These are phyloP conservation scores for Bimastos eiseni DNA, from an alignment of 2,888 invertebrate species.

Conservation along the genomic window DNA sequence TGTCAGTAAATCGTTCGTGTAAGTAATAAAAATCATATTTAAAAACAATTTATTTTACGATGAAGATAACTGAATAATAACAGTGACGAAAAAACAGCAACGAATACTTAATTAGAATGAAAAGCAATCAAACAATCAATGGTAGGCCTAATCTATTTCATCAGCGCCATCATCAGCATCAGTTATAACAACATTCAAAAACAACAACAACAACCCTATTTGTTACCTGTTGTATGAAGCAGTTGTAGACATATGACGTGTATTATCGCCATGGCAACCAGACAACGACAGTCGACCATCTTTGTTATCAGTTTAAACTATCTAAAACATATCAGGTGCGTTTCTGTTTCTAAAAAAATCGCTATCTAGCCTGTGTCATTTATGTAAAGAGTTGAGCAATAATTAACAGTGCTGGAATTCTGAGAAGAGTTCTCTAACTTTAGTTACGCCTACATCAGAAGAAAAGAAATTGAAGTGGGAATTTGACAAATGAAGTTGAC, in stretches of 20 bases:
- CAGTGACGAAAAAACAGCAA: background rate
- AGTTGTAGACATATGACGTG: background rate
- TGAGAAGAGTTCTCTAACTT: too few species aligned
- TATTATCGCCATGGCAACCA: background rate
- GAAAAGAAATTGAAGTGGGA: too few species aligned
- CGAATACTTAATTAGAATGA: background rate
- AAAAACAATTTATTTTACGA: background rate
- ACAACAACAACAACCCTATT: background rate
- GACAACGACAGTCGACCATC: background rate
- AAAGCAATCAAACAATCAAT: too few species aligned
- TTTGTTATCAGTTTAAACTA: background rate
- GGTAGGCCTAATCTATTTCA: too few species aligned
- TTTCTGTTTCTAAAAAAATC: too few species aligned
- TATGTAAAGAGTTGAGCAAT: too few species aligned
- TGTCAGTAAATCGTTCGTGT: background rate
- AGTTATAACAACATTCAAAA: background rate
- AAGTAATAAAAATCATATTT: background rate
- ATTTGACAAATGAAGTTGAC: too few species aligned
- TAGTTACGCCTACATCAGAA: too few species aligned
- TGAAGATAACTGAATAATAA: background rate
- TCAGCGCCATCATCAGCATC: too few species aligned
- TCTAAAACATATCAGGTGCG: too few species aligned
- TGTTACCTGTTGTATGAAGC: background rate
- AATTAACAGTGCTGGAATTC: too few species aligned
- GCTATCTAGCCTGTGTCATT: too few species aligned